Base-by-base conservation (phyloP, 2,113 vertebrate species). In the Neotoma lepida region DNA sequence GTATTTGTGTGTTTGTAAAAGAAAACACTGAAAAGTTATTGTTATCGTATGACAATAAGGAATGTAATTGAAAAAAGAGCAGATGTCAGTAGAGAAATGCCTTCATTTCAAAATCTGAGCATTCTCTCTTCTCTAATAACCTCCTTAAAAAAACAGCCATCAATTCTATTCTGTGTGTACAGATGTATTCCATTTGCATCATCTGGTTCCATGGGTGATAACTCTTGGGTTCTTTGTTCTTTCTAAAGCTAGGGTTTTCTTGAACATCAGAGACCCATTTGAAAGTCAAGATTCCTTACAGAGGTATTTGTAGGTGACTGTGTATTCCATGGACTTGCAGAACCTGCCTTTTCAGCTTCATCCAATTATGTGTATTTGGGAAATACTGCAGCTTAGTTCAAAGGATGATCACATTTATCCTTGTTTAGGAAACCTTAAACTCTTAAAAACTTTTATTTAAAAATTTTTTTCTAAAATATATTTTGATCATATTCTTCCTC, bases 71-170 rank as follows among this genome's bases (percentile, higher is more conserved):
- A 87, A 68, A 93, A 44, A 39, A 88, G 4, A 68, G 35, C 76
- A 64, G 2, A 64, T 58, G n/a, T 41, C 41, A 33, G 26, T 30
- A 64, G n/a, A 84, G 64, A 89, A 94, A 95, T 71, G 30, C 35
- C 85, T 88, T 93, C 71, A 41, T 89, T 33, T 41, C 61, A 93
- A 91, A 95, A 88, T 54, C 46, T 82, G 46, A 41, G 61, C 46
- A 73, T 33, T 71, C 93, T 86, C 61, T 93, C 49, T 86, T 33
- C 15, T 73, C 26, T 89, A 44, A 82, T 49, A 44, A 64, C 80
- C 71, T 88, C 76, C 4, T 94, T 64, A 58, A 96, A 86, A 91
- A 26, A 12, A 63, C 49, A 80, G 39, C 41, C 74, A 77, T 33
- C 78, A 26, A 76, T 70, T 70, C 70, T 35, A 5, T 77, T 5